Evolutionary conservation across 35 echinoderm and acorn worm genomes (phyloP), one percentile per base, ranked within the genome.

Genomic region (Apostichopus parvimensis): DNA sequence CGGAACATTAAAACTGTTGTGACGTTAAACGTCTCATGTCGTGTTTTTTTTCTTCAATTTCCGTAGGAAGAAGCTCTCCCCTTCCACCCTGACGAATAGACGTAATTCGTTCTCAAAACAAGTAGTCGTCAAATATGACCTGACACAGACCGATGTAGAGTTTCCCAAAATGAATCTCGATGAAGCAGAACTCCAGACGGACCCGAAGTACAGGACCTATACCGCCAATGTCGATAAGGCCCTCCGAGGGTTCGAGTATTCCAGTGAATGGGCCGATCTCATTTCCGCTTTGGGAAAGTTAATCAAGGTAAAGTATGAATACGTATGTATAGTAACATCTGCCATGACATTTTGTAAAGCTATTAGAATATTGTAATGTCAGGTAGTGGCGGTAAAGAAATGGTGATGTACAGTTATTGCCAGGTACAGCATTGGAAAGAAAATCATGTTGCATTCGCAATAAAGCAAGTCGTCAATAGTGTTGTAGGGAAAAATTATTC

Each of bases 201-300:
- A 99, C 77, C 83, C 95, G 23, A 99, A 99, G 70, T 99, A 89
- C 83, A 94, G 88, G 87, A 79, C 87, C 28, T 99, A 99, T 93
- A 87, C 89, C 14, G 79, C 93, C 12, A 93, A 93, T 4, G 97
- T 99, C 6, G 97, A 99, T 87, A 99, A 96, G 79, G 97, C 97
- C 56, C 93, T 99, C 15, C 94, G 87, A 72, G 93, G 93, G 20
- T 99, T 99, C 92, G 97, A 99, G 78, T 99, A 99, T 77, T 99
- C 97, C 81, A 99, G 97, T 72, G 97, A 99, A 73, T 99, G 97
- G 97, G 97, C 97, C 17, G 97, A 99, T 54, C 93, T 99, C 1
- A 99, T 99, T 23, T 99, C 97, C 76, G 97, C 97, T 13, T 80
- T 99, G 6, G 97, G 95, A 56, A 99, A 99, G 87, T 87, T 99